phyloP scores from a whole-genome alignment of 2,113 vertebrate species.

The Ciconia boyciana region DNA sequence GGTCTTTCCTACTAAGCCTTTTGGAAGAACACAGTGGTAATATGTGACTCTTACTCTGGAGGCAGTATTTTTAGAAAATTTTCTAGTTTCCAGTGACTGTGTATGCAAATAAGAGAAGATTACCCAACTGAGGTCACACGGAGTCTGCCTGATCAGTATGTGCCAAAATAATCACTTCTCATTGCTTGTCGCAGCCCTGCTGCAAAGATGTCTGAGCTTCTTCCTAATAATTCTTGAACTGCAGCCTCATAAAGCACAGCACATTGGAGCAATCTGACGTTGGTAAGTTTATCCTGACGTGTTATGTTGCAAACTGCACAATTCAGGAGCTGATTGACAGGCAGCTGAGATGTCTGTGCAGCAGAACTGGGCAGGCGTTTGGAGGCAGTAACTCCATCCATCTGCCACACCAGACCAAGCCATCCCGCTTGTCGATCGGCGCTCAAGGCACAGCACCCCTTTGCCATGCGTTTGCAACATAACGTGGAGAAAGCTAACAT shows the following conservation, averaged over 20 bases:
- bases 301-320: neutral
- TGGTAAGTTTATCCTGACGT: neutral
- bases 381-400: neutral
- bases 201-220: neutral
- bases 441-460: neutral
- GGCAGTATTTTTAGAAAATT: neutral
- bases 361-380: neutral
- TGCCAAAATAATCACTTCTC: neutral
- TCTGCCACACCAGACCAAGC: neutral
- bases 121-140: neutral
- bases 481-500: neutral
- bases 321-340: neutral
- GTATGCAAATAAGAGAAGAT: neutral
- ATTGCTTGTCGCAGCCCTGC: neutral
- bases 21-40: neutral
- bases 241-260: neutral
- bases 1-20: neutral
- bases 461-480: neutral
- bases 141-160: neutral
- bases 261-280: neutral
- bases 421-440: neutral
- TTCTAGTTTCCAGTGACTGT: neutral
- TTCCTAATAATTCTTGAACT: neutral
- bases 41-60: neutral
- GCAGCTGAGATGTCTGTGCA: neutral